Conservation (phyloP, 2,113 vertebrate genomes). For the Alligator sinensis region DNA sequence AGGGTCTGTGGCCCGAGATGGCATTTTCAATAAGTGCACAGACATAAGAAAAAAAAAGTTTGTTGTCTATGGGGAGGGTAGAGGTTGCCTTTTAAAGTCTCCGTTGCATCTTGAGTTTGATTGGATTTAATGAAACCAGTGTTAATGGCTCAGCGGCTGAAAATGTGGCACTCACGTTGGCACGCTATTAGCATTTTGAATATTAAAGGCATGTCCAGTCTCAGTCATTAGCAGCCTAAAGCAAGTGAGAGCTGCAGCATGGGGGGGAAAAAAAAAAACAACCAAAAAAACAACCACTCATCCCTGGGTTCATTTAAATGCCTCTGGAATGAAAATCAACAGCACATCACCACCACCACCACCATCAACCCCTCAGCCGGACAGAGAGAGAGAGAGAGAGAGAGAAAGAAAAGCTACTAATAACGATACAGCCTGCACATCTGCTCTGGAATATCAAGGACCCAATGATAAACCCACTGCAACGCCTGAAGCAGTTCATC, state of each 20-base stretch:
- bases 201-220: background rate
- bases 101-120: constrained; percentile 29
- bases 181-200: background rate
- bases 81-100: background rate
- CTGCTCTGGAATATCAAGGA: constrained; percentile 70
- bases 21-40: background rate
- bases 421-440: constrained; percentile 5
- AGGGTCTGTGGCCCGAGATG: background rate
- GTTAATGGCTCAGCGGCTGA: constrained; percentile 20
- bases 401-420: constrained; percentile 27
- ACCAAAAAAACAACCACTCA: background rate
- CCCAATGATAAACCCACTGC: constrained; percentile 66
- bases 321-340: background rate
- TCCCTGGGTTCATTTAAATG: background rate
- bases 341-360: background rate
- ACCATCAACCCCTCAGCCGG: background rate
- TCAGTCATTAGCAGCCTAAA: background rate
- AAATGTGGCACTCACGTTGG: background rate
- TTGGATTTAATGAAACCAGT: background rate
- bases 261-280: background rate
- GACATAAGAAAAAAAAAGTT: background rate
- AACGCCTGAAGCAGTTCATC: constrained; percentile 71
- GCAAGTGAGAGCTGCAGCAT: background rate
- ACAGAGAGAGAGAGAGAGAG: background rate
- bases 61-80: background rate